Percentiles rank a stretch among this genome's conserved stretches.
Conservation (phyloP, 2,113 vertebrate genomes). For the Atlantisia rogersi region DNA sequence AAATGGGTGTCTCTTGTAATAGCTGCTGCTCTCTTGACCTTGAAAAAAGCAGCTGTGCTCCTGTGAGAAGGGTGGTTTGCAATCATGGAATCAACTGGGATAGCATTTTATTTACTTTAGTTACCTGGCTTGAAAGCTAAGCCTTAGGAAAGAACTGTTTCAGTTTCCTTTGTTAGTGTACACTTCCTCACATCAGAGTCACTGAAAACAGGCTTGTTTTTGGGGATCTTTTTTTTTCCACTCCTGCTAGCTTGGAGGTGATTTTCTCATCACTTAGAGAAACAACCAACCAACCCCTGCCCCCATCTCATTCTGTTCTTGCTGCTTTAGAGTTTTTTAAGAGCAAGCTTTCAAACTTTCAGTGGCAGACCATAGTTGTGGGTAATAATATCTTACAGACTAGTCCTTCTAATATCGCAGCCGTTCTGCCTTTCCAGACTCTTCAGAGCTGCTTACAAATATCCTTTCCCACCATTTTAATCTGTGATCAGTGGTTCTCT, state of each 20-base stretch:
- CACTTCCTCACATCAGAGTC: background rate
- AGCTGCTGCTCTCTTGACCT: background rate
- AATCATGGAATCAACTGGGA: background rate
- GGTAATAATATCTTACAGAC: background rate
- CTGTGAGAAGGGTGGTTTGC: background rate
- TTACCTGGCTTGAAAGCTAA: background rate
- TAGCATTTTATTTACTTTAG: background rate
- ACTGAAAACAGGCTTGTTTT: background rate
- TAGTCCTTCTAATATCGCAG: background rate
- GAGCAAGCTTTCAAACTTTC: background rate
- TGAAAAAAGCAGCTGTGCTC: background rate
- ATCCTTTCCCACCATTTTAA: background rate
- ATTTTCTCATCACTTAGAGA: background rate
- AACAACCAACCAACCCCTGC: fast-evolving
- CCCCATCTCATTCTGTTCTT: background rate
- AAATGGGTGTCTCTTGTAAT: background rate
- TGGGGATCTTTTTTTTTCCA: background rate
- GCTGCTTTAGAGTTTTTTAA: background rate
- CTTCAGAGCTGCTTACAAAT: background rate
- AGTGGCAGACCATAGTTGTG: background rate
- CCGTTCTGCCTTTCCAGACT: background rate
- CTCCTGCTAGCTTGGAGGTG: background rate
- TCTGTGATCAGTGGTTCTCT: background rate
- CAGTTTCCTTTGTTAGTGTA: background rate
- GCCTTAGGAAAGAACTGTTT: background rate